Conservation (phyloP, 2,797 vertebrate species). For the Gouania willdenowi region DNA sequence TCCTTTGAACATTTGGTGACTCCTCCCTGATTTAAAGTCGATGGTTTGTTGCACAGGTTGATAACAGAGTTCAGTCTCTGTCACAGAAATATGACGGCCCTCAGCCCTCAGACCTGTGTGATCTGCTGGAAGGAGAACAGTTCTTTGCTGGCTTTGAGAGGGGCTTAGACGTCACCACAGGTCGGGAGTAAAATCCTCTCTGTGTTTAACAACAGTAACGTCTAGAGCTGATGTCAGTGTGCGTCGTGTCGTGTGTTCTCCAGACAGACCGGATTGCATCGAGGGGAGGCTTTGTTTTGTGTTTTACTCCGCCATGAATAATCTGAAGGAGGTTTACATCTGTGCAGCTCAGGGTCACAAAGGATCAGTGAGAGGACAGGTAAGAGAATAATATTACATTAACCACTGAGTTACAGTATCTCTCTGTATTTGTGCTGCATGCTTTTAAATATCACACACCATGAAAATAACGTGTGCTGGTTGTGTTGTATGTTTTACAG, state of each 20-base stretch:
- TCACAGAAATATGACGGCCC: conserved; percentile 85
- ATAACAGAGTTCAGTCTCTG: conserved; percentile 63
- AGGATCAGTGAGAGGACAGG: conserved; percentile 88
- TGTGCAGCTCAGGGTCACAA: conserved; percentile 73
- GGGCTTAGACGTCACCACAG: conserved; percentile 86
- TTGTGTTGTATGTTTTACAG: not conserved
- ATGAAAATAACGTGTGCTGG: too few relatives aligned
- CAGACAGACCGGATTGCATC: conserved; percentile 90
- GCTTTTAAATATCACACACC: too few relatives aligned
- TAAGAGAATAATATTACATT: conserved; percentile 50
- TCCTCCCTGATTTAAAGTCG: too few relatives aligned
- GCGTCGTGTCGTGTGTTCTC: conserved; percentile 2
- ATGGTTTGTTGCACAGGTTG: conserved; percentile 55
- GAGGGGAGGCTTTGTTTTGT: conserved; percentile 85
- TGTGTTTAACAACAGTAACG: not conserved
- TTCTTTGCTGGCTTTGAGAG: conserved; percentile 95
- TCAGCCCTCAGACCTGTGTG: conserved; percentile 91
- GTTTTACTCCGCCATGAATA: conserved; percentile 93
- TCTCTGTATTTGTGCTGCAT: too few relatives aligned
- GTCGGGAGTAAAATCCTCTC: conserved; percentile 68
- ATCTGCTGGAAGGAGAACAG: conserved; percentile 93
- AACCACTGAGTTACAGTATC: not conserved
- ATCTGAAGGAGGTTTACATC: conserved; percentile 92
- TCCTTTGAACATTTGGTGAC: too few relatives aligned
- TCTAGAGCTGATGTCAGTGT: not conserved